These are phyloP conservation scores for Notoglanidium macrostoma DNA, from an alignment of 2,797 vertebrate species.

Conservation along the genomic window DNA sequence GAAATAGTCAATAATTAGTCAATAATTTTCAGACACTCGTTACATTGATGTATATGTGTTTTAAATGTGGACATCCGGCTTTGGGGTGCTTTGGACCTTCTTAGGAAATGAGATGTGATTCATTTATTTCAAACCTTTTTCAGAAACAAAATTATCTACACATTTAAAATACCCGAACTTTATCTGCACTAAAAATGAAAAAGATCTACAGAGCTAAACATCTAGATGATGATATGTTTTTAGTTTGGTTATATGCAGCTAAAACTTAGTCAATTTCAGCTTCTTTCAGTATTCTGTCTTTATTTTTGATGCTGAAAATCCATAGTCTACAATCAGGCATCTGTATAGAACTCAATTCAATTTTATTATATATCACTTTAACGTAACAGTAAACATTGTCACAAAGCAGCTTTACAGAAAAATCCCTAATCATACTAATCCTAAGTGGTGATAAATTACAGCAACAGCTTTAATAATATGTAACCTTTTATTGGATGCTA, in stretches of 20 bases:
- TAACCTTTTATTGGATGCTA: not conserved
- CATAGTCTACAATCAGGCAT: not conserved
- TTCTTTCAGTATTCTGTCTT: not conserved
- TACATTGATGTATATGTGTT: not conserved
- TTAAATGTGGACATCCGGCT: not conserved
- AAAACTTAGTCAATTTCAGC: not conserved
- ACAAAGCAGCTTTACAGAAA: not conserved
- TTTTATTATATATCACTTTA: not conserved
- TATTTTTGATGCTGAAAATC: not conserved
- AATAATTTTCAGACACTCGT: not conserved
- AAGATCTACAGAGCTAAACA: not conserved
- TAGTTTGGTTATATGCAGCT: not conserved
- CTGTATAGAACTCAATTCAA: not conserved
- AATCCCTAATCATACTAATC: not conserved
- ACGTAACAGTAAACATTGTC: not conserved
- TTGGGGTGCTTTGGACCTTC: not conserved
- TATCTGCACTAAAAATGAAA: not conserved
- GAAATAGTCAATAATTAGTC: not conserved
- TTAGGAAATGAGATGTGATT: not conserved
- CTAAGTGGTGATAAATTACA: not conserved
- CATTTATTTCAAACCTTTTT: not conserved
- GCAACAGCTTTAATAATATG: not conserved
- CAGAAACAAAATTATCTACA: not conserved
- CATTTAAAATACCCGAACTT: not conserved
- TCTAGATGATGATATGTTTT: not conserved